Evolutionary conservation across 2,888 invertebrate genomes (phyloP), one percentile per base, ranked within the genome.

Genomic region (Alloscopus bannaensis): DNA sequence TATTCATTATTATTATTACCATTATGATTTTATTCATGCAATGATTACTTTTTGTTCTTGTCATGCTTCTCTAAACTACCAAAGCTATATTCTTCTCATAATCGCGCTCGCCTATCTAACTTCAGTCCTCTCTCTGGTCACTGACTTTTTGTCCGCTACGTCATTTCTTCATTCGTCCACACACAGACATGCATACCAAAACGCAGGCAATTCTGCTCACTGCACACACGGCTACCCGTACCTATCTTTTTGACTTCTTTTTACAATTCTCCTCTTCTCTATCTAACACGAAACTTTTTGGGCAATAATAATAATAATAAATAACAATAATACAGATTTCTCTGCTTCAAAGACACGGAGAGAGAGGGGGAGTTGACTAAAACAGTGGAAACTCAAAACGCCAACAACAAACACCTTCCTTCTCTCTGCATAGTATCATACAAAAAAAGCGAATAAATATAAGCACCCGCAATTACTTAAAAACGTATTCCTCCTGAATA

Each of bases 11-110:
- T 40, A 24, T 40, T 62, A 40, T 24, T 60, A 57, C 64, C 47
- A 65, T 65, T 52, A 68, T 60, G 47, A 50, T 66, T 55, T 26
- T 65, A 20, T 26, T 36, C 62, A 52, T 70, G 71, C 65, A 70
- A 78, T 78, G 71, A 78, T 71, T 78, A 66, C 71, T 78, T 68
- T 75, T 78, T 78, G 71, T 78, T 78, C 72, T 65, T 68, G 79
- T 79, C 79, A 72, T 79, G 79, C 72, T 72, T 72, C 72, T 79
- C 60, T 72, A n/a, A n/a, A n/a, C n/a, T n/a, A n/a, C n/a, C n/a
- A n/a, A n/a, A n/a, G n/a, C n/a, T n/a, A n/a, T n/a, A n/a, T n/a
- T n/a, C n/a, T n/a, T n/a, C n/a, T n/a, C n/a, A n/a, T n/a, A n/a
- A n/a, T n/a, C n/a, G n/a, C n/a, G n/a, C n/a, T n/a, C n/a, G n/a